Percentiles rank a stretch among this genome's conserved stretches.
Conservation (phyloP, 2,888 invertebrate species). For the Apotomis betuletana region DNA sequence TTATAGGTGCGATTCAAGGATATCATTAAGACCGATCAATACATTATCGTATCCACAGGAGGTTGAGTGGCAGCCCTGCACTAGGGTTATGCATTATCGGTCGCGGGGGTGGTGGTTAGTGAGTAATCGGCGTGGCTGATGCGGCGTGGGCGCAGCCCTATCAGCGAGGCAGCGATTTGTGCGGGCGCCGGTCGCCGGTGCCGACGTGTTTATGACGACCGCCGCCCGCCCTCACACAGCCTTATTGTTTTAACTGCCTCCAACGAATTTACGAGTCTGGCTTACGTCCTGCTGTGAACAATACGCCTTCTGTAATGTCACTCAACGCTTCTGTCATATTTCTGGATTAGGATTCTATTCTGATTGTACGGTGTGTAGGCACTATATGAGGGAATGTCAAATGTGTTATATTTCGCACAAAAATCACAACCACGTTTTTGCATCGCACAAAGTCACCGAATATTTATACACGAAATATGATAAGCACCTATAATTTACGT, state of each 20-base stretch:
- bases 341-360: slow-evolving; percentile 3
- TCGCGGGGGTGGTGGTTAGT: slow-evolving; percentile 56
- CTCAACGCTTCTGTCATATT: slow-evolving; percentile 35
- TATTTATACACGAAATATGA: background rate
- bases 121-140: slow-evolving; percentile 53
- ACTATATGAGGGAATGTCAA: too few species aligned
- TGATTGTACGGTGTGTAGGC: background rate
- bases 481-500: background rate
- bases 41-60: background rate
- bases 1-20: background rate
- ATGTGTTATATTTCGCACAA: too few species aligned
- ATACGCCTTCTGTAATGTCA: slow-evolving; percentile 41
- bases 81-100: slow-evolving; percentile 53
- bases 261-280: slow-evolving; percentile 69
- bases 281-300: slow-evolving; percentile 58
- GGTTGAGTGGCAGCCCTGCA: slow-evolving; percentile 21
- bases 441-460: background rate
- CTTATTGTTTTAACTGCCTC: slow-evolving; percentile 78
- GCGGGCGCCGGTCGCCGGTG: slow-evolving; percentile 63
- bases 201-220: slow-evolving; percentile 77
- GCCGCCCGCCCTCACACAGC: slow-evolving; percentile 73
- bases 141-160: slow-evolving; percentile 66
- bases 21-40: background rate
- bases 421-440: background rate
- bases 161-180: slow-evolving; percentile 71